phyloP scores from a whole-genome alignment of 2,888 invertebrate genomes.

The Tenthredo scrophulariae region DNA sequence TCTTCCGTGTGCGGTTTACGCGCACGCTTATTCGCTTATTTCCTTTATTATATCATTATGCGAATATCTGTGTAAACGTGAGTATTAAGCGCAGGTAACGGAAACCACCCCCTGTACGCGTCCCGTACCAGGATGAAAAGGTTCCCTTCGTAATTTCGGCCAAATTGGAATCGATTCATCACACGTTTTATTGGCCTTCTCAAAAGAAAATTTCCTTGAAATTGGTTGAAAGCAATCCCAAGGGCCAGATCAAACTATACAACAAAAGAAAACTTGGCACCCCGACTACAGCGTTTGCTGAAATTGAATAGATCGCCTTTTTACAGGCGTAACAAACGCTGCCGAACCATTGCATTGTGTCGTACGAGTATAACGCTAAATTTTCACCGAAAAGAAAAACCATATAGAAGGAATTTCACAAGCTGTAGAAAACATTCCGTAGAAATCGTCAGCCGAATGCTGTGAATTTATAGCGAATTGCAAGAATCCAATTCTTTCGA shows the following conservation, averaged over 20 bases:
- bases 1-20: background rate
- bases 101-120: constrained; percentile 10
- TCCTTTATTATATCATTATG: background rate
- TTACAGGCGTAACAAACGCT: constrained; percentile 26
- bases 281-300: background rate
- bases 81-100: background rate
- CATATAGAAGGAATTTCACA: background rate
- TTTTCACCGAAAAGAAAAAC: background rate
- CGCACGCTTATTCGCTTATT: background rate
- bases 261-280: constrained; percentile 39
- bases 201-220: constrained; percentile 38
- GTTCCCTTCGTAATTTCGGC: background rate
- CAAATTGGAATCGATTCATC: constrained; percentile 46
- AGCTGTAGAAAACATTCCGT: background rate
- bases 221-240: constrained; percentile 46
- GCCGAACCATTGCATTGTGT: constrained; percentile 23
- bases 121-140: constrained; percentile 18
- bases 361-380: background rate
- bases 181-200: constrained; percentile 49
- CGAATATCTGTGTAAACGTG: background rate
- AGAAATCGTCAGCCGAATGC: background rate
- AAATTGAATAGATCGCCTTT: constrained; percentile 32
- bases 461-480: background rate
- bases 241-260: constrained; percentile 42
- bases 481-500: background rate